Evolutionary conservation across 2,888 invertebrate species (phyloP).

Genomic region (Drosophila mercatorum): DNA sequence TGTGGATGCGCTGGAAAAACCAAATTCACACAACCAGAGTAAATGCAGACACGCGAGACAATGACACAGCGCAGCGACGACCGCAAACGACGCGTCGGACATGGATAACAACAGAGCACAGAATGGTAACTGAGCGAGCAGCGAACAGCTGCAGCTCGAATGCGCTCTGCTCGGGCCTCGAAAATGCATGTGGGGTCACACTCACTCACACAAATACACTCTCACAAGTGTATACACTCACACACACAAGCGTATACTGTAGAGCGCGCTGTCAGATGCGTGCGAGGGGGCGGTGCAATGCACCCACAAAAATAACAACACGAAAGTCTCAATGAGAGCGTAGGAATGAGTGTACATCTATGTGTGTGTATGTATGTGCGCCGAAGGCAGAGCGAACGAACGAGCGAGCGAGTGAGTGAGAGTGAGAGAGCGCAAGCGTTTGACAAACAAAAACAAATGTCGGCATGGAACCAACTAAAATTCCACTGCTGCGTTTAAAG

Average conservation of each 20-base stretch:
- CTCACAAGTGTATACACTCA: constrained; percentile 4
- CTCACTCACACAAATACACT: constrained; percentile 16
- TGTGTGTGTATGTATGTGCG: neutral
- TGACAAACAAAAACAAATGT: constrained; percentile 55
- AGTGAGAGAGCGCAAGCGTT: constrained; percentile 29
- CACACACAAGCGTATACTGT: constrained; percentile 18
- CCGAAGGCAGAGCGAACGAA: constrained; percentile 12
- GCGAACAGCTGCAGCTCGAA: constrained; percentile 61
- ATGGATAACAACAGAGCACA: constrained; percentile 70
- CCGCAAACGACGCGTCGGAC: constrained; percentile 42
- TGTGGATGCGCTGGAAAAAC: constrained; percentile 62
- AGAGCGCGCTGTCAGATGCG: constrained; percentile 38
- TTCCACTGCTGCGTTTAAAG: constrained; percentile 38
- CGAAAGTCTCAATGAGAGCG: constrained; percentile 63
- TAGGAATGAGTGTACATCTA: constrained; percentile 6
- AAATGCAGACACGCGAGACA: constrained; percentile 73
- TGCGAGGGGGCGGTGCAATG: constrained; percentile 64
- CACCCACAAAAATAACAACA: constrained; percentile 67
- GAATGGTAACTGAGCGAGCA: constrained; percentile 64
- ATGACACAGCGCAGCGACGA: constrained; percentile 49
- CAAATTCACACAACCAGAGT: constrained; percentile 60
- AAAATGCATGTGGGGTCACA: constrained; percentile 58
- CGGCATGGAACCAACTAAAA: constrained; percentile 53
- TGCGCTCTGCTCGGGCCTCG: constrained; percentile 41
- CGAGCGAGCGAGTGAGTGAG: neutral